Percentiles rank a stretch among this genome's conserved stretches.
phyloP scores from a whole-genome alignment of 2,797 vertebrate genomes.

The Danio tinwini region DNA sequence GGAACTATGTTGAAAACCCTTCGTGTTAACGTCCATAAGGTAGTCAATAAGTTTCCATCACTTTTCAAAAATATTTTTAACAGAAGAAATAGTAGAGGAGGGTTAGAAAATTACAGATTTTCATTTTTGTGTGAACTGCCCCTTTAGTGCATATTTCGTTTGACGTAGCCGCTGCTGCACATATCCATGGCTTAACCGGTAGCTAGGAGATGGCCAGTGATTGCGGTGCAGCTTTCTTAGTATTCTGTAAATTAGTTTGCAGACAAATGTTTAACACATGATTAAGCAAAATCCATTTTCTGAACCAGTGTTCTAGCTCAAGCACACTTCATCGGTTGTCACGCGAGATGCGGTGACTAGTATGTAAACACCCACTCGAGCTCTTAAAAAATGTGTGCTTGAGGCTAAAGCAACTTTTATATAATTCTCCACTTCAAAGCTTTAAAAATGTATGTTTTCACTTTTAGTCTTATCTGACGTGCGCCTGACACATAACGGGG shows the following conservation, averaged over 20 bases:
- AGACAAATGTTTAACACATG: not conserved
- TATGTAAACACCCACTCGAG: conserved; percentile 31
- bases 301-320: not conserved
- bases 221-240: not conserved
- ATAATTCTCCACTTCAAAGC: not conserved
- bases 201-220: not conserved
- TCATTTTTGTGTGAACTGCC: no score
- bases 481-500: not conserved
- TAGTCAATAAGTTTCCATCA: no score
- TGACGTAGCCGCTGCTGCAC: no score
- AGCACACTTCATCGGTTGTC: conserved; percentile 11
- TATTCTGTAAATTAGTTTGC: not conserved
- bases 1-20: no score
- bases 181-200: not conserved
- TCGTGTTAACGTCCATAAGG: no score
- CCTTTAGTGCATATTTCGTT: not conserved
- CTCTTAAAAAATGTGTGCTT: not conserved
- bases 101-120: no score
- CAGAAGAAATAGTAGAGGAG: no score
- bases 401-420: not conserved
- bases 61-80: no score
- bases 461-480: not conserved
- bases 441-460: not conserved
- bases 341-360: not conserved
- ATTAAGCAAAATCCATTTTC: not conserved